Conservation (phyloP, 2,797 vertebrate species). For the Rhinoraja longicauda region DNA sequence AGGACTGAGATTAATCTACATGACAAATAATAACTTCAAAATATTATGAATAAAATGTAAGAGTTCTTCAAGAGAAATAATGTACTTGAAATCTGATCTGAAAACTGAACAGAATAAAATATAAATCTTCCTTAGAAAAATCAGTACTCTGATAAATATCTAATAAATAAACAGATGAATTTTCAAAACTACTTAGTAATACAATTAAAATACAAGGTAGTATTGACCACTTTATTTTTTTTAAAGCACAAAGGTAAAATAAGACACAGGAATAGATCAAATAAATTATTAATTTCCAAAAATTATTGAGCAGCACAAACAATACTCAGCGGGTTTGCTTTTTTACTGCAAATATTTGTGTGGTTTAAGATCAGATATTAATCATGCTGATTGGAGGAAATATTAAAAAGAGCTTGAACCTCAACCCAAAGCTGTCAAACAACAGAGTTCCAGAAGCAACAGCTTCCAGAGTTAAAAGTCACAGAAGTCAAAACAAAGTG, state of each 20-base stretch:
- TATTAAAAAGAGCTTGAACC: background rate
- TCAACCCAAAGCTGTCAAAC: background rate
- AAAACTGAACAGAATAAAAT: background rate
- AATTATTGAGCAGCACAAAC: background rate
- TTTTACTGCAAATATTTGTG: background rate
- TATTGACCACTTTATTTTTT: background rate
- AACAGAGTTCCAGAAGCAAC: no score
- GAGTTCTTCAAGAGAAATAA: background rate
- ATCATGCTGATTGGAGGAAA: background rate
- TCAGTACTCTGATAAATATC: background rate
- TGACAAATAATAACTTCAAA: background rate
- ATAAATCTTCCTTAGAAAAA: background rate
- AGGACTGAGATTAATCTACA: background rate
- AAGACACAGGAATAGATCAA: background rate
- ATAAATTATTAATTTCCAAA: background rate
- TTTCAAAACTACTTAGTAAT: background rate
- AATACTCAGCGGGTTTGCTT: background rate
- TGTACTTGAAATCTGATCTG: background rate
- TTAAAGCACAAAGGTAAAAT: background rate
- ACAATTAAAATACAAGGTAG: background rate
- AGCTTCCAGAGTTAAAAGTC: background rate
- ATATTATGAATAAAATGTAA: background rate
- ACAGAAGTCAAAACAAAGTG: background rate
- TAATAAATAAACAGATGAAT: constrained; percentile 9
- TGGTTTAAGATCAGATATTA: background rate